These are phyloP conservation scores for Listronotus oregonensis DNA, from an alignment of 1,140 invertebrate genomes.

Conservation along the genomic window DNA sequence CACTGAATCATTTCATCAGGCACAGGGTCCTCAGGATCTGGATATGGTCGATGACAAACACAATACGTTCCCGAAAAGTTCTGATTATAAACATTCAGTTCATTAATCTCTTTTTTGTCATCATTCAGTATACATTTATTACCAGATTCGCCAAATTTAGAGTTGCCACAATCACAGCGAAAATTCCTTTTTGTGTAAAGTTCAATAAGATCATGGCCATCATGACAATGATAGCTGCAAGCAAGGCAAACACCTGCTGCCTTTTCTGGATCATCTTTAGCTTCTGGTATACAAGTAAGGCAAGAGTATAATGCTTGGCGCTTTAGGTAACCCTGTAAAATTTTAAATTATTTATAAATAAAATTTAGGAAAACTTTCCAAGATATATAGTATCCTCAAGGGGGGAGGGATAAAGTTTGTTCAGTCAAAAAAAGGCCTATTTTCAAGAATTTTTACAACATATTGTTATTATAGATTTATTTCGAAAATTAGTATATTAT, in stretches of 20 bases:
- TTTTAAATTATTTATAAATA: slow-evolving; percentile 2
- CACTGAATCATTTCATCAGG: slow-evolving; percentile 97
- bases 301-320: slow-evolving; percentile 96
- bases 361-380: neutral
- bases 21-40: slow-evolving; percentile 79
- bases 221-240: slow-evolving; percentile 93
- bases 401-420: too few species aligned
- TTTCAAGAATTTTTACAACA: too few species aligned
- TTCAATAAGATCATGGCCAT: slow-evolving; percentile 94
- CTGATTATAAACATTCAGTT: slow-evolving; percentile 87
- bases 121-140: slow-evolving; percentile 73
- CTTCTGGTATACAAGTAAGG: slow-evolving; percentile 79
- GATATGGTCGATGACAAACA: slow-evolving; percentile 91
- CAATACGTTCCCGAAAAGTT: slow-evolving; percentile 96
- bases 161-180: slow-evolving; percentile 96
- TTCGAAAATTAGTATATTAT: too few species aligned
- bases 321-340: slow-evolving; percentile 84
- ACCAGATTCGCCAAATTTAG: slow-evolving; percentile 70
- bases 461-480: too few species aligned
- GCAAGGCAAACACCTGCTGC: slow-evolving; percentile 90
- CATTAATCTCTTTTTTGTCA: slow-evolving; percentile 73
- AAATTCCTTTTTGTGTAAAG: slow-evolving; percentile 97
- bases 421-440: too few species aligned
- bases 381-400: too few species aligned
- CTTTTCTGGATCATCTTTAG: slow-evolving; percentile 61